Conservation (phyloP, 2,113 vertebrate species). For the Smithornis capensis region DNA sequence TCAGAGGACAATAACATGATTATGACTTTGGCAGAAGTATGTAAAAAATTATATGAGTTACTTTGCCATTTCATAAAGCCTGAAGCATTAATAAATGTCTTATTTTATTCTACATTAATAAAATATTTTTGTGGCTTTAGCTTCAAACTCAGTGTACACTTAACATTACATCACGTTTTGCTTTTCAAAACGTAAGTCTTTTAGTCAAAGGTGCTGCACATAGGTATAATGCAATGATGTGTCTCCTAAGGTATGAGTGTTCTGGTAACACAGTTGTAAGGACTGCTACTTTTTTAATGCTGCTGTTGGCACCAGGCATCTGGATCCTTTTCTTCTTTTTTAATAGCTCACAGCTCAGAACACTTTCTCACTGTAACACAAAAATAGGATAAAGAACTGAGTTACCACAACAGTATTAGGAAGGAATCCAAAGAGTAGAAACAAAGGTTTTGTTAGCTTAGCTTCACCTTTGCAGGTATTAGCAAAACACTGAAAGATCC, state of each 20-base stretch:
- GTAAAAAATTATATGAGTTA: not conserved
- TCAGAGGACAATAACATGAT: not conserved
- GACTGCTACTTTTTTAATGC: not conserved
- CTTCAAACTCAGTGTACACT: not conserved
- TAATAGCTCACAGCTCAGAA: not conserved
- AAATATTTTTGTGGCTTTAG: not conserved
- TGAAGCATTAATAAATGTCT: not conserved
- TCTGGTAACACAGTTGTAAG: not conserved
- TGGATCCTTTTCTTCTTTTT: not conserved
- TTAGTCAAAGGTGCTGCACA: not conserved
- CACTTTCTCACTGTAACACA: not conserved
- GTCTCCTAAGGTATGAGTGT: not conserved
- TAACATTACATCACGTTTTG: not conserved
- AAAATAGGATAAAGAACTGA: not conserved
- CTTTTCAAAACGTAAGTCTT: not conserved
- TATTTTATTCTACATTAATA: not conserved
- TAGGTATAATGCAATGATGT: not conserved
- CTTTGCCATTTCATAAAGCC: not conserved
- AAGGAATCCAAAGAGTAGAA: not conserved
- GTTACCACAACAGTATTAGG: not conserved
- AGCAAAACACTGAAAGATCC: not conserved
- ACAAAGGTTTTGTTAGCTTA: not conserved
- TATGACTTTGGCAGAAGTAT: not conserved
- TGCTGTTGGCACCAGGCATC: not conserved
- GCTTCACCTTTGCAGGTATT: not conserved